Evolutionary conservation across 2,113 vertebrate genomes (phyloP).

Genomic region (Gallinago paraguaiae): DNA sequence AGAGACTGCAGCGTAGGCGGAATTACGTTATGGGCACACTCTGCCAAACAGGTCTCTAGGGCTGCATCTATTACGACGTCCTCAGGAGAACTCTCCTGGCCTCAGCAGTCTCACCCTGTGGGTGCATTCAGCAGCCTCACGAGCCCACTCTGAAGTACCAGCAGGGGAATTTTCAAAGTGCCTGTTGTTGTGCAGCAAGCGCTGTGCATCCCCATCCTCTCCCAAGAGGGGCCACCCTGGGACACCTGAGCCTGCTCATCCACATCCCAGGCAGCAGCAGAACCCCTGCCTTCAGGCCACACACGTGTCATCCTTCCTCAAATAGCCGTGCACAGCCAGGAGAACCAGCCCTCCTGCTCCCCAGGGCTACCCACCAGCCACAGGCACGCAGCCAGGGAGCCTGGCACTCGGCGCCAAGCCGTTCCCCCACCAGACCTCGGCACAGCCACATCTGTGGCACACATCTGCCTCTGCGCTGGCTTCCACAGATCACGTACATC

Average conservation of each 20-base stretch:
- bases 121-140: not conserved
- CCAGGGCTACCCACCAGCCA: not conserved
- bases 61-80: not conserved
- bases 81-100: not conserved
- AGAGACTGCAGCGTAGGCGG: not conserved
- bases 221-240: not conserved
- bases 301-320: not conserved
- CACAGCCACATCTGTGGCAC: not conserved
- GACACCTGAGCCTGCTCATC: not conserved
- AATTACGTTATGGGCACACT: not conserved
- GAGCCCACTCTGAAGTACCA: not conserved
- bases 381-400: not conserved
- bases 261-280: not conserved
- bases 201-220: not conserved
- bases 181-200: not conserved
- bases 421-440: not conserved
- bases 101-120: not conserved
- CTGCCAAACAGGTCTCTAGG: not conserved
- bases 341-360: not conserved
- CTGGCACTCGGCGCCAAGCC: not conserved
- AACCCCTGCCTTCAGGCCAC: not conserved
- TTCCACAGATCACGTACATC: fast-evolving
- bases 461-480: not conserved
- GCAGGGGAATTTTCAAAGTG: not conserved
- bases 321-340: fast-evolving